These are phyloP conservation scores for Drosophila obscura DNA, from an alignment of 1,140 invertebrate species.

Conservation along the genomic window DNA sequence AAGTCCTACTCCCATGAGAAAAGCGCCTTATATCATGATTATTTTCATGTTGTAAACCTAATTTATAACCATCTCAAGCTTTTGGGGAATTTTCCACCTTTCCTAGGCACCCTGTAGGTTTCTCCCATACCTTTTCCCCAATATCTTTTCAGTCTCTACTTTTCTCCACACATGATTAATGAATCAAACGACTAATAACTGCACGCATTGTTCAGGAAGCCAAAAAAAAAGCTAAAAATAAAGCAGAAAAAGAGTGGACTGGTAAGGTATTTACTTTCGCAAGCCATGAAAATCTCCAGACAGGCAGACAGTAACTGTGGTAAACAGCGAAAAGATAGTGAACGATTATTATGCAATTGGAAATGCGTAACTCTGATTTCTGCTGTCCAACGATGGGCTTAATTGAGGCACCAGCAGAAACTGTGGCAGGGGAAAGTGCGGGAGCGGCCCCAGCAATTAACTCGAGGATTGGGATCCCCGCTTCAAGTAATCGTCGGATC, in stretches of 20 bases:
- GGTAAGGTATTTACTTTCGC: slow-evolving; percentile 75
- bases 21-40: slow-evolving; percentile 22
- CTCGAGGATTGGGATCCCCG: slow-evolving; percentile 6
- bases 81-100: slow-evolving; percentile 11
- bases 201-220: slow-evolving; percentile 60
- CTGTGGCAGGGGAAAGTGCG: slow-evolving; percentile 34
- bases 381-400: slow-evolving; percentile 33
- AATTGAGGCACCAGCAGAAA: slow-evolving; percentile 57
- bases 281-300: slow-evolving; percentile 65
- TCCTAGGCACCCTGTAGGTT: neutral
- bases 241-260: slow-evolving; percentile 13
- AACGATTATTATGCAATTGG: slow-evolving; percentile 62
- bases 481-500: slow-evolving; percentile 32
- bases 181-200: slow-evolving; percentile 58
- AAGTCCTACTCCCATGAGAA: neutral
- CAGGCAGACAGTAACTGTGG: neutral
- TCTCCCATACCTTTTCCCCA: slow-evolving; percentile 1
- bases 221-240: slow-evolving; percentile 18
- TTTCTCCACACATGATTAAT: slow-evolving; percentile 63
- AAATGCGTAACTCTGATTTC: slow-evolving; percentile 71
- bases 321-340: slow-evolving; percentile 21
- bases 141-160: slow-evolving; percentile 7
- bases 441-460: slow-evolving; percentile 53
- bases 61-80: slow-evolving; percentile 20
- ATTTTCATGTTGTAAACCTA: slow-evolving; percentile 8